Percentiles rank a stretch among this genome's conserved stretches.
Evolutionary conservation across 1,140 invertebrate genomes (phyloP).

Genomic region (Notospermus geniculatus): DNA sequence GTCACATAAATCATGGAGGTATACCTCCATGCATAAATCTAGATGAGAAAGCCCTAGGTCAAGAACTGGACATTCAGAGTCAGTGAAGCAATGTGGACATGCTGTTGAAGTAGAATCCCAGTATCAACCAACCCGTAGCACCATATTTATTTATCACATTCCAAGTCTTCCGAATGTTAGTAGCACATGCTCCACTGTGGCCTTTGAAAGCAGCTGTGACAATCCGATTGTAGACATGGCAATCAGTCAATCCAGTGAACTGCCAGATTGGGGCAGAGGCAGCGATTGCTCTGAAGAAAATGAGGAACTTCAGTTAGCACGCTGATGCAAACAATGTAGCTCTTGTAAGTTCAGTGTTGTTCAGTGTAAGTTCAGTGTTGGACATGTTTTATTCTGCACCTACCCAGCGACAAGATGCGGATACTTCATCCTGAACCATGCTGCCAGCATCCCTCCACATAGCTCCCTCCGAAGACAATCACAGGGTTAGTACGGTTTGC

Average conservation of each 20-base stretch:
- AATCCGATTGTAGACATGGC: constrained; percentile 75
- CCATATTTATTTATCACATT: constrained; percentile 64
- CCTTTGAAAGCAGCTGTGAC: constrained; percentile 73
- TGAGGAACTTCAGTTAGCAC: too few species aligned
- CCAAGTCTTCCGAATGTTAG: constrained; percentile 80
- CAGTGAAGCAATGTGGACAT: too few species aligned
- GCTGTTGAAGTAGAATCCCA: too few species aligned
- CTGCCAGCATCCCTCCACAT: constrained; percentile 93
- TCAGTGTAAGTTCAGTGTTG: too few species aligned
- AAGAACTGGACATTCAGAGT: too few species aligned
- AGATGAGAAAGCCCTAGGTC: too few species aligned
- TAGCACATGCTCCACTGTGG: constrained; percentile 65
- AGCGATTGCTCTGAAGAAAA: constrained; percentile 73
- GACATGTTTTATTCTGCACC: neutral
- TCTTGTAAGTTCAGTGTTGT: too few species aligned
- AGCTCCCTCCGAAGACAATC: constrained; percentile 90
- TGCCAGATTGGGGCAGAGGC: constrained; percentile 92
- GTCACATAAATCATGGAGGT: too few species aligned
- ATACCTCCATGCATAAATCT: too few species aligned
- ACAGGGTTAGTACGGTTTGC: constrained; percentile 66
- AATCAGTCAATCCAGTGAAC: constrained; percentile 77
- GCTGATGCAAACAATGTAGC: too few species aligned
- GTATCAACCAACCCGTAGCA: constrained; percentile 56
- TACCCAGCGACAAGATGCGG: constrained; percentile 75
- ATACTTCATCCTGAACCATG: constrained; percentile 96